A percentile compares a stretch with the other conserved stretches of the same genome.
Evolutionary conservation across 2,888 invertebrate species (phyloP).

Genomic region (Cosmorhoe ocellata): DNA sequence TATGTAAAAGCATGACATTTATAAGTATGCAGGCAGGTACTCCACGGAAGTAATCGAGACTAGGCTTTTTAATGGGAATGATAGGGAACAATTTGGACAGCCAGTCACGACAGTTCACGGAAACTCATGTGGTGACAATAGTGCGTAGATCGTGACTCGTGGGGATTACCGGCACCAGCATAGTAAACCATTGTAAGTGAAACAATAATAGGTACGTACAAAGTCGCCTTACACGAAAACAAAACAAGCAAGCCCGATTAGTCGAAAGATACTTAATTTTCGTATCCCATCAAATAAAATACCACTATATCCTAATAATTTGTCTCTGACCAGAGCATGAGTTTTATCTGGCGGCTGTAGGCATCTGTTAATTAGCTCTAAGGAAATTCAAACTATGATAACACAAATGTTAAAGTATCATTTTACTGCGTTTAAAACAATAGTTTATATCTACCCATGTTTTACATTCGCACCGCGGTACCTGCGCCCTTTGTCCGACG

Average conservation of each 20-base stretch:
- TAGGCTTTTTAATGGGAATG: constrained; percentile 6
- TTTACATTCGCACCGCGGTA: constrained; percentile 53
- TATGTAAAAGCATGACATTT: neutral
- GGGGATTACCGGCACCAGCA: constrained; percentile 20
- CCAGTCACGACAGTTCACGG: constrained; percentile 15
- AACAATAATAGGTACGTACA: no score
- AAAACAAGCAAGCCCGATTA: no score
- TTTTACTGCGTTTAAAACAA: constrained; percentile 36
- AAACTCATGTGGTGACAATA: constrained; percentile 18
- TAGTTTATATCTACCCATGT: constrained; percentile 30
- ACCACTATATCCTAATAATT: no score
- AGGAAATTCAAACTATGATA: no score
- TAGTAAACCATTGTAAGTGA: no score
- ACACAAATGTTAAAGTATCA: neutral
- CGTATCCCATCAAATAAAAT: no score
- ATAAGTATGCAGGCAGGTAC: no score
- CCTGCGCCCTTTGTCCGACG: constrained; percentile 58
- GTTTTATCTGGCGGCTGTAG: no score
- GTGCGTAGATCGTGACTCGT: constrained; percentile 35
- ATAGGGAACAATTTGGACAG: constrained; percentile 4
- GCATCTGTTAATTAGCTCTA: no score
- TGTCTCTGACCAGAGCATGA: no score
- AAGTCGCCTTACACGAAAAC: no score
- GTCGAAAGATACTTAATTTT: no score
- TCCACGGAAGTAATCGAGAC: neutral